A percentile compares a stretch with the other conserved stretches of the same genome.
These are phyloP conservation scores for Neodontobutis hainanensis DNA, from an alignment of 2,113 vertebrate genomes.

Conservation along the genomic window DNA sequence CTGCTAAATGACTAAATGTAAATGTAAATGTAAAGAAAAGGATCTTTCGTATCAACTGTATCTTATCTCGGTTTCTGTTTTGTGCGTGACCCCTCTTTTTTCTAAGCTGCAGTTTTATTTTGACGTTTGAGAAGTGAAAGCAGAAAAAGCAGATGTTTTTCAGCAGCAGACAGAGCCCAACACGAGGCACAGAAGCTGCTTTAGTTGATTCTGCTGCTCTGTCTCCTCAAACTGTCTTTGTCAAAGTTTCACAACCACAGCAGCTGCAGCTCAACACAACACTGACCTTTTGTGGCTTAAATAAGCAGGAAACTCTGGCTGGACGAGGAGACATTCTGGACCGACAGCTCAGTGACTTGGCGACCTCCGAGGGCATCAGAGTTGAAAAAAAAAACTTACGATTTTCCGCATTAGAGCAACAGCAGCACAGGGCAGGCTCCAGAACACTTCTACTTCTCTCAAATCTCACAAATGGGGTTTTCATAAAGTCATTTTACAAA, in stretches of 20 bases:
- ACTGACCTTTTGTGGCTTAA: slow-evolving; percentile 54
- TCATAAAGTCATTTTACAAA: too few relatives aligned
- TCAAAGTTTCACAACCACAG: slow-evolving; percentile 2
- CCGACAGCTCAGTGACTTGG: slow-evolving; percentile 31
- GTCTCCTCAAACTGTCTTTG: slow-evolving; percentile 10
- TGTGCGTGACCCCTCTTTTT: slow-evolving; percentile 1
- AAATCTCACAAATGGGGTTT: slow-evolving; percentile 18
- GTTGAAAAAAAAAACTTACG: slow-evolving; percentile 50
- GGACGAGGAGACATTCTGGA: slow-evolving; percentile 46
- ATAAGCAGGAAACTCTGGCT: slow-evolving; percentile 45
- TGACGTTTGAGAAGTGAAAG: background rate
- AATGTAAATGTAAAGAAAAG: too few relatives aligned
- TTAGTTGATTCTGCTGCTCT: background rate
- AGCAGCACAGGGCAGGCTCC: slow-evolving; percentile 21
- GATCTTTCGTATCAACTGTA: too few relatives aligned
- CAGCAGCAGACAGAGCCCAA: background rate
- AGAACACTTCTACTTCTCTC: slow-evolving; percentile 23
- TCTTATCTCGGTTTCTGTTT: slow-evolving; percentile 12
- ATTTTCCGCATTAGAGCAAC: slow-evolving; percentile 61
- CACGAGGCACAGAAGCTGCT: slow-evolving; percentile 18
- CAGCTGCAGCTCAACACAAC: slow-evolving; percentile 24
- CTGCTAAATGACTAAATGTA: background rate
- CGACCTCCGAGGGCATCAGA: slow-evolving; percentile 36
- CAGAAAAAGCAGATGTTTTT: slow-evolving; percentile 35
- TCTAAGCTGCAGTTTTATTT: background rate